Evolutionary conservation across 1,140 invertebrate genomes (phyloP).

Genomic region (Fopius arisanus): DNA sequence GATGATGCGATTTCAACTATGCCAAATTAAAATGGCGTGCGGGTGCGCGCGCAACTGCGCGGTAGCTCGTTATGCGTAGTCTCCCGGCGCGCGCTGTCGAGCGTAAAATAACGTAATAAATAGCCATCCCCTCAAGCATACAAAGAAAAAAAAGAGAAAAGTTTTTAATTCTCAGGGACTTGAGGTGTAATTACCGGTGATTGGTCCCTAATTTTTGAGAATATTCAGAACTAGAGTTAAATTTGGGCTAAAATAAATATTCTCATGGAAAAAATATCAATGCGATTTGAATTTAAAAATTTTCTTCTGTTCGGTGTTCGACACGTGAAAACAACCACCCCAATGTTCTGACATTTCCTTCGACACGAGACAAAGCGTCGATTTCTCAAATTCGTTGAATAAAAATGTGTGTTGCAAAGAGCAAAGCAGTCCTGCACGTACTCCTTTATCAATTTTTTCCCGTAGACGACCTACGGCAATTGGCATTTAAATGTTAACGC

Average conservation of each 20-base stretch:
- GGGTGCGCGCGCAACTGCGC: background rate
- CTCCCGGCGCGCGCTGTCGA: slow-evolving; percentile 3
- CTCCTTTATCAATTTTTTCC: background rate
- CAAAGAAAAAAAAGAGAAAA: too few relatives aligned
- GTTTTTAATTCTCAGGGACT: too few relatives aligned
- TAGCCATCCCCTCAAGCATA: slow-evolving; percentile 6
- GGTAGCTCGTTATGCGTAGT: slow-evolving; percentile 10
- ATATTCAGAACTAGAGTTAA: too few relatives aligned
- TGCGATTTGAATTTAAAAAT: too few relatives aligned
- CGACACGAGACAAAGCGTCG: background rate
- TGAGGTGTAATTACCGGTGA: too few relatives aligned
- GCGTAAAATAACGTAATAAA: slow-evolving; percentile 15
- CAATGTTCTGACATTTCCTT: too few relatives aligned
- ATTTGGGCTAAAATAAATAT: too few relatives aligned
- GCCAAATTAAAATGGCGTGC: background rate
- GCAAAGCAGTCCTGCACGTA: background rate
- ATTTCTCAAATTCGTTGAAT: background rate
- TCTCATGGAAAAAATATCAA: too few relatives aligned
- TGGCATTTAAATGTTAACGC: slow-evolving; percentile 57
- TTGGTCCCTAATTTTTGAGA: too few relatives aligned
- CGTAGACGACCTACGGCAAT: slow-evolving; percentile 13
- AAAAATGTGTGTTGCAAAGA: background rate
- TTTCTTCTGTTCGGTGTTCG: too few relatives aligned
- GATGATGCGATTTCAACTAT: background rate
- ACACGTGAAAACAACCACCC: too few relatives aligned